Base-by-base conservation (phyloP, 2,888 invertebrate genomes). In the Papilio demoleus region DNA sequence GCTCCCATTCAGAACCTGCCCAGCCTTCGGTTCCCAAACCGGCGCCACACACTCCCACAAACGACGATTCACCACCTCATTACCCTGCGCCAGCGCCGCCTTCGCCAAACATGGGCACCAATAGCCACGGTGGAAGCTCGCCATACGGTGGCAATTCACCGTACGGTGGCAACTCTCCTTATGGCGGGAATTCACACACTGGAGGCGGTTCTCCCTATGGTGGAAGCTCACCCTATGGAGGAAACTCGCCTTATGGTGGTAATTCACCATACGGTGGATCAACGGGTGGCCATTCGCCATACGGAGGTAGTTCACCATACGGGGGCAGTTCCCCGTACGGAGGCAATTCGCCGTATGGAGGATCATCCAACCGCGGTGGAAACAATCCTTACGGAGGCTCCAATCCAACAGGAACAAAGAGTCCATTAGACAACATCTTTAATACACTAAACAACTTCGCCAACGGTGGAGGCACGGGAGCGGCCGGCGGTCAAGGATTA, bases 71-170 rank as follows among this genome's bases (percentile, higher is more conserved):
- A 2, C 76, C 84, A 1, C 93, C 93, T 4, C 85, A 82, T 73
- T 92, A 93, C 77, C 86, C 90, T 9, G 87, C 92, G n/a, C 93
- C 92, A 0, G 85, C 88, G 0, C 88, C 92, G 0, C 91, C 92
- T 1, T 68, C 64, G 5, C 47, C 68, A 36, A 59, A 65, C 50
- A 58, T 27, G 17, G 68, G 68, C 8, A 36, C 63, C 38, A 34
- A 19, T 34, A 45, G 56, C 3, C 38, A 68, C 40, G 62, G 62
- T 38, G 71, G 74, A 19, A 64, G 70, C 36, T 73, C 73, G 2
- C 75, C 75, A 1, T 73, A 75, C 31, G 71, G 70, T 1, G 72
- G 71, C n/a, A 68, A 59, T 36, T 72, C 72, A 3, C 71, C 73
- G 1, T 71, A 70, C 12, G 73, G 72, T 8, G 71, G 70, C 12